Percentiles rank a stretch among this genome's conserved stretches.
These are phyloP conservation scores for Plutomurus gul DNA, from an alignment of 1,140 invertebrate genomes.

Conservation along the genomic window DNA sequence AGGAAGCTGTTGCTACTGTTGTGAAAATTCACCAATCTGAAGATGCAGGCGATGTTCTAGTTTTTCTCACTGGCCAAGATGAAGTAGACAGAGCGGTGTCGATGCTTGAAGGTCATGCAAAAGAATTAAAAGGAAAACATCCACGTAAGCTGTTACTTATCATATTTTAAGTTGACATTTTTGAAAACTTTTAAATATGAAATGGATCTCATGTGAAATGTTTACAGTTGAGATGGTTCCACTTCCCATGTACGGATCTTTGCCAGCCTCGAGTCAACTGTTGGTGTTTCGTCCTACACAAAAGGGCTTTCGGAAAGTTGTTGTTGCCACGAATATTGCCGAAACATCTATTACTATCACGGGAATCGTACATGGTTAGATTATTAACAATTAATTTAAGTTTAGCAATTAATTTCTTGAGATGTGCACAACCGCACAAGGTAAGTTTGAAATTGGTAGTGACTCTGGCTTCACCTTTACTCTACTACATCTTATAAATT, in stretches of 20 bases:
- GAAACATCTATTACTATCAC: constrained; percentile 93
- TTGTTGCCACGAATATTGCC: constrained; percentile 96
- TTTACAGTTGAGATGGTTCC: constrained; percentile 71
- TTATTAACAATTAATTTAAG: no score
- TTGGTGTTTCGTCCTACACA: constrained; percentile 83
- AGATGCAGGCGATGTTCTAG: constrained; percentile 82
- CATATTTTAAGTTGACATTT: constrained; percentile 6
- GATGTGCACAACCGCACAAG: no score
- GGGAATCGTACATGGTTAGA: constrained; percentile 83
- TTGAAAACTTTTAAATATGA: background rate
- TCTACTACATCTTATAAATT: no score
- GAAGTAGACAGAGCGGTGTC: constrained; percentile 79
- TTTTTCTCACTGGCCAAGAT: constrained; percentile 93
- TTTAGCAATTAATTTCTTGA: no score
- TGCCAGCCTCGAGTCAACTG: constrained; percentile 81
- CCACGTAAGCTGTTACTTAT: no score
- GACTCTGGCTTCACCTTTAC: no score
- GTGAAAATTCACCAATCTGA: constrained; percentile 87
- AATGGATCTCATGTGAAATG: constrained; percentile 14
- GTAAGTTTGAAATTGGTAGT: no score
- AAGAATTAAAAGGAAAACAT: constrained; percentile 44
- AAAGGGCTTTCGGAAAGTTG: constrained; percentile 80
- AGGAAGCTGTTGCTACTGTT: constrained; percentile 81
- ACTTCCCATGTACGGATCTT: constrained; percentile 90
- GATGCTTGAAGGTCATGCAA: constrained; percentile 69